phyloP scores from a whole-genome alignment of 2,888 invertebrate species.

The Drosophila stalkeri region DNA sequence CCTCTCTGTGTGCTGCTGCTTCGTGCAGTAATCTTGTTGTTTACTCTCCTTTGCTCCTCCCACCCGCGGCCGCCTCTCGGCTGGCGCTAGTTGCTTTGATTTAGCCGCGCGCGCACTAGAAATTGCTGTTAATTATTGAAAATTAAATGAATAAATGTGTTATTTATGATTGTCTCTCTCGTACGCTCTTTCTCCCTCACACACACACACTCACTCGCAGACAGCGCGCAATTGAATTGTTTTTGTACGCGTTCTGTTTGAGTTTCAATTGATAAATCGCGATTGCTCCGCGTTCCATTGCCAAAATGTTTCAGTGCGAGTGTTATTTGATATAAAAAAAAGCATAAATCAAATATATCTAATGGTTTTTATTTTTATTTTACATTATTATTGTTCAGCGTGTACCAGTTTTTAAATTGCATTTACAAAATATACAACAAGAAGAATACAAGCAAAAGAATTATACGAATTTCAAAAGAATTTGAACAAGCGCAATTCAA shows the following conservation, averaged over 20 bases:
- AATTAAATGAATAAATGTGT: constrained; percentile 55
- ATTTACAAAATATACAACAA: constrained; percentile 36
- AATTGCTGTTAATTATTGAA: constrained; percentile 62
- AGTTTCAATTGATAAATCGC: constrained; percentile 57
- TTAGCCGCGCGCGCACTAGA: constrained; percentile 71
- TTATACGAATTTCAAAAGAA: constrained; percentile 21
- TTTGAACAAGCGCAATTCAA: constrained; percentile 15
- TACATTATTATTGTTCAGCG: constrained; percentile 43
- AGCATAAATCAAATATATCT: constrained; percentile 18
- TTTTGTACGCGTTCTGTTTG: constrained; percentile 57
- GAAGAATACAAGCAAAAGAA: constrained; percentile 1
- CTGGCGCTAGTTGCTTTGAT: constrained; percentile 61
- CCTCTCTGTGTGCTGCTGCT: constrained; percentile 43
- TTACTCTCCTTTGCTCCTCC: constrained; percentile 51
- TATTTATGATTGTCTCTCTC: constrained; percentile 47
- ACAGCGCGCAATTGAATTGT: constrained; percentile 50
- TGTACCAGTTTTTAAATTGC: constrained; percentile 48
- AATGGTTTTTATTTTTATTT: constrained; percentile 38
- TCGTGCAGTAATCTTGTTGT: constrained; percentile 65
- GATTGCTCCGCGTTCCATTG: constrained; percentile 28
- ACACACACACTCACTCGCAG: constrained; percentile 24
- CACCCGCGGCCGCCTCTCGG: constrained; percentile 1
- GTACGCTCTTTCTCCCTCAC: constrained; percentile 6
- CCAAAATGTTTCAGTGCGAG: constrained; percentile 23
- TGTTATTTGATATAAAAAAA: constrained; percentile 7